These are phyloP conservation scores for Ashinkailepas kermadecensis DNA, from an alignment of 2,888 invertebrate genomes.

Conservation along the genomic window DNA sequence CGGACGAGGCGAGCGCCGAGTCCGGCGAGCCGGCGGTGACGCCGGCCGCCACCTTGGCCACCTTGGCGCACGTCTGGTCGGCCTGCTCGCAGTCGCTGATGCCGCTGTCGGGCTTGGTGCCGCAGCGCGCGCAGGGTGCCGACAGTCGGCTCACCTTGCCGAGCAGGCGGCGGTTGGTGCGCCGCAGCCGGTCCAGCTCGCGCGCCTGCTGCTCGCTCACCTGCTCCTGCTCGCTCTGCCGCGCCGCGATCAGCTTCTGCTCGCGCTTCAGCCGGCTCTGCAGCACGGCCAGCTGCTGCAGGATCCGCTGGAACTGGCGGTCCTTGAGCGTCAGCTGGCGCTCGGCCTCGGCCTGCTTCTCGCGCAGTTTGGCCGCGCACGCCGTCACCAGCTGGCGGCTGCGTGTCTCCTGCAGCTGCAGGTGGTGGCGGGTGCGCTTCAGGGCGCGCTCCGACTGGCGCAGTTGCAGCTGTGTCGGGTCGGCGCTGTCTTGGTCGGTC, in stretches of 20 bases:
- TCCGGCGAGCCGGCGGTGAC: conserved; percentile 39
- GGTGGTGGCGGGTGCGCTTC: conserved; percentile 52
- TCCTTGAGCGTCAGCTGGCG: conserved; percentile 58
- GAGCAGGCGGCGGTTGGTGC: conserved; percentile 24
- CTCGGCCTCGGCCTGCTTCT: conserved; percentile 53
- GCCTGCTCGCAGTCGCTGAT: conserved; percentile 22
- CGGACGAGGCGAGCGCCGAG: conserved; percentile 34
- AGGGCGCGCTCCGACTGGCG: conserved; percentile 56
- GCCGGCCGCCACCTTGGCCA: conserved; percentile 36
- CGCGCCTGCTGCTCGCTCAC: conserved; percentile 61
- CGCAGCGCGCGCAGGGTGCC: conserved; percentile 9
- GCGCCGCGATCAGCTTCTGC: conserved; percentile 60
- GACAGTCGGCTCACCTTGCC: conserved; percentile 8
- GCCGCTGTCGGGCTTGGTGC: conserved; percentile 24
- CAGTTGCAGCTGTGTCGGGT: conserved; percentile 49
- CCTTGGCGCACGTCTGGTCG: conserved; percentile 20
- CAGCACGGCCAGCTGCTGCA: conserved; percentile 60
- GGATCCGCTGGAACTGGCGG: conserved; percentile 61
- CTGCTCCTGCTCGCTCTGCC: conserved; percentile 61
- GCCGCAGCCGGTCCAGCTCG: conserved; percentile 52
- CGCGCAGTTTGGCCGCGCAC: conserved; percentile 53
- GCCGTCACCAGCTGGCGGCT: conserved; percentile 61
- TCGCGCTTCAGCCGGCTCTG: conserved; percentile 58
- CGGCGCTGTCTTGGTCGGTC: conserved; percentile 34
- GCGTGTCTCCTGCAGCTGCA: conserved; percentile 41